Evolutionary conservation across 2,113 vertebrate species (phyloP).

Genomic region (Caranx melampygus): DNA sequence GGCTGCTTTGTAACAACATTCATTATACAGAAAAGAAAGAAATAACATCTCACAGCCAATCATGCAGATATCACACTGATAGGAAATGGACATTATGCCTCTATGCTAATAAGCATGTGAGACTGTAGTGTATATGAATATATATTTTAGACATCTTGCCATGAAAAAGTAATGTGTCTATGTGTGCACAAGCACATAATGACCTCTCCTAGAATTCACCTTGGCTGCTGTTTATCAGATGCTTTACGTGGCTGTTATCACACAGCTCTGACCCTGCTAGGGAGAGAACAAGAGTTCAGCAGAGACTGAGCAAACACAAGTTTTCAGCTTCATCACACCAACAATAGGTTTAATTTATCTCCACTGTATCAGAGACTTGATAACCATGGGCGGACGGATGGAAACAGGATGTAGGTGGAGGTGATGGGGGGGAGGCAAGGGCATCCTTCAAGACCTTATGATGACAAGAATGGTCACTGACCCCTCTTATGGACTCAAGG

Average conservation of each 20-base stretch:
- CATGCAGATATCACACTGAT: conserved; percentile 61
- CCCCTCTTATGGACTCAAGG: not conserved
- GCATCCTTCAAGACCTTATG: conserved; percentile 18
- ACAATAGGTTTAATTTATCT: conserved; percentile 58
- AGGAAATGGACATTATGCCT: conserved; percentile 32
- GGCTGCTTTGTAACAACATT: conserved; percentile 40
- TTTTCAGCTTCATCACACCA: conserved; percentile 47
- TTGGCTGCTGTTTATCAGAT: conserved; percentile 63
- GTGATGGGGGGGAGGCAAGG: not conserved
- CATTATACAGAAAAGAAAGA: conserved; percentile 53
- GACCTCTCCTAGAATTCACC: conserved; percentile 61
- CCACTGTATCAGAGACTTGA: conserved; percentile 39
- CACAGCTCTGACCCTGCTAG: conserved; percentile 7
- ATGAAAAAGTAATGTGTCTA: conserved; percentile 5
- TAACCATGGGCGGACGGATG: conserved; percentile 30
- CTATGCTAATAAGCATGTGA: conserved; percentile 10
- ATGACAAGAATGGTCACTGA: conserved; percentile 25
- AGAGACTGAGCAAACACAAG: conserved; percentile 20
- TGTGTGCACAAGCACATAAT: conserved; percentile 11
- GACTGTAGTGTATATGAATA: not conserved
- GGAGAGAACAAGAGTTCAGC: conserved; percentile 25
- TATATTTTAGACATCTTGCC: not conserved
- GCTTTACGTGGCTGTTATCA: conserved; percentile 57
- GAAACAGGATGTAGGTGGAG: conserved; percentile 23
- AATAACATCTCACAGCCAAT: conserved; percentile 45